phyloP scores from a whole-genome alignment of 2,113 vertebrate species.

The Catagonus wagneri region DNA sequence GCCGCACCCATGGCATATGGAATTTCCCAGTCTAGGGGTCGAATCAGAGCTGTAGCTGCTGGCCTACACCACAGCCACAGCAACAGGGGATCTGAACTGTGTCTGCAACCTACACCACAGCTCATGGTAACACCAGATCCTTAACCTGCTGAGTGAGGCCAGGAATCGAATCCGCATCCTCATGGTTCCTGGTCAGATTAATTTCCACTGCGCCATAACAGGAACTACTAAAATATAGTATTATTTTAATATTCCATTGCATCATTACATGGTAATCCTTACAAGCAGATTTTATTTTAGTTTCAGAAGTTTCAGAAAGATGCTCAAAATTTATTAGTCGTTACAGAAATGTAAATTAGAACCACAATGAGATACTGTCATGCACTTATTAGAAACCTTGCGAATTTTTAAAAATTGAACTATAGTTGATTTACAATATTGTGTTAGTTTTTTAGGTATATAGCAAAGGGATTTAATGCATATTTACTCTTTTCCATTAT shows the following conservation, averaged over 20 bases:
- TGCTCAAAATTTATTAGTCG: not conserved
- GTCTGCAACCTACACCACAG: no score
- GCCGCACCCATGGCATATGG: no score
- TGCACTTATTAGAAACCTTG: not conserved
- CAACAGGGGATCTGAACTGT: no score
- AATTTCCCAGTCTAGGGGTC: no score
- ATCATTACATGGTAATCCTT: not conserved
- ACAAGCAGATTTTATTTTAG: not conserved
- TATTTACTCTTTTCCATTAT: not conserved
- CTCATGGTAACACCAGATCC: no score
- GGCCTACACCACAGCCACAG: no score
- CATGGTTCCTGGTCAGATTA: no score
- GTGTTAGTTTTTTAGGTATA: not conserved
- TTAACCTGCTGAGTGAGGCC: no score
- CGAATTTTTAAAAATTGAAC: not conserved
- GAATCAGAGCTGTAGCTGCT: no score
- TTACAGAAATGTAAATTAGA: not conserved
- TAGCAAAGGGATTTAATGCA: not conserved
- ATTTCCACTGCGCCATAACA: no score
- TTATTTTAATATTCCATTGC: not conserved
- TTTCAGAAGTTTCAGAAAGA: not conserved
- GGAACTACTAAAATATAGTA: not conserved
- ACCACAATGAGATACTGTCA: not conserved
- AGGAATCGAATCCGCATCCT: no score
- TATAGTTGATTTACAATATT: not conserved